A percentile compares a stretch with the other conserved stretches of the same genome.
These are phyloP conservation scores for Pelosia muscerda DNA, from an alignment of 2,888 invertebrate species.

Conservation along the genomic window DNA sequence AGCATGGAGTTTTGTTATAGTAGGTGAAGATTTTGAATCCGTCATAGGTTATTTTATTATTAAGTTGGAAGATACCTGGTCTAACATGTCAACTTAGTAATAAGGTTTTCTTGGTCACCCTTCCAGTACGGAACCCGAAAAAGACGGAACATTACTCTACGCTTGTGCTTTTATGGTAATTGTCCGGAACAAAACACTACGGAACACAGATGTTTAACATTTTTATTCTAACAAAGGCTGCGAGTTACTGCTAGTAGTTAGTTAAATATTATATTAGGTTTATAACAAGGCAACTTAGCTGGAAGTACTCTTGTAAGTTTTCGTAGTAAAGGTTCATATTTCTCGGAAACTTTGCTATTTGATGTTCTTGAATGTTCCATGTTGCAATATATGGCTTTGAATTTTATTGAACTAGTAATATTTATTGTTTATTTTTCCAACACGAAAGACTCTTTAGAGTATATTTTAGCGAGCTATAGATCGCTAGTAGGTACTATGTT, in stretches of 20 bases:
- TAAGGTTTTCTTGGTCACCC: conserved; percentile 6
- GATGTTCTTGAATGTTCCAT: conserved; percentile 19
- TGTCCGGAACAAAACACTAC: conserved; percentile 58
- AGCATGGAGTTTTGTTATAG: no score
- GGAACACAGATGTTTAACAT: conserved; percentile 54
- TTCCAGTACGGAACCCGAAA: conserved; percentile 18
- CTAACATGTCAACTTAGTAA: neutral
- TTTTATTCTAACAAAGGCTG: conserved; percentile 59
- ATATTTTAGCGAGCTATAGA: no score
- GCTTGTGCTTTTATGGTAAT: conserved; percentile 65
- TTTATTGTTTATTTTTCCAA: neutral
- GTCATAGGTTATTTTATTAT: no score
- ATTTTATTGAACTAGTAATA: neutral
- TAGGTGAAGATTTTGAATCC: no score
- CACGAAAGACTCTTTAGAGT: no score
- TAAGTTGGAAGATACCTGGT: no score
- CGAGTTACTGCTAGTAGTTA: conserved; percentile 35
- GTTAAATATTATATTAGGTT: conserved; percentile 43
- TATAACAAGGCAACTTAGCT: conserved; percentile 40
- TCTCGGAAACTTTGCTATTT: conserved; percentile 16
- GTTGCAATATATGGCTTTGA: neutral
- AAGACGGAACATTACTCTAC: conserved; percentile 26
- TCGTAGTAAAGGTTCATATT: conserved; percentile 22
- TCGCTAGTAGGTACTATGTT: no score
- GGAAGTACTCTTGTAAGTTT: conserved; percentile 24